A percentile compares a stretch with the other conserved stretches of the same genome.
Evolutionary conservation across 2,888 invertebrate species (phyloP).

Genomic region (Ectemnius continuus): DNA sequence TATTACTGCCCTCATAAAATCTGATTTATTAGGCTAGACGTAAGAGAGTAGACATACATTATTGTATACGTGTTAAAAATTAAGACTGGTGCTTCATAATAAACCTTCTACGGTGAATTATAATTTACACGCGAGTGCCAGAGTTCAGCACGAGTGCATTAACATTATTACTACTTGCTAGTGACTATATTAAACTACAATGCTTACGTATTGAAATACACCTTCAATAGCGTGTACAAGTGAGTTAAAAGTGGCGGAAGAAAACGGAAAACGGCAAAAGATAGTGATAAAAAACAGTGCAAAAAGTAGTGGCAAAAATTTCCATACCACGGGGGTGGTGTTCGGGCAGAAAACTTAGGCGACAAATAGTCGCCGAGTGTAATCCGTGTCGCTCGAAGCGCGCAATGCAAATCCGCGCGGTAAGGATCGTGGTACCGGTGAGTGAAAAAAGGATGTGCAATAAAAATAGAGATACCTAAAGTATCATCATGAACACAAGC

Average conservation of each 20-base stretch:
- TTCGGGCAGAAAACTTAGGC: neutral
- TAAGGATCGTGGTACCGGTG: neutral
- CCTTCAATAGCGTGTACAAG: slow-evolving; percentile 3
- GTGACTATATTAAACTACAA: slow-evolving; percentile 20
- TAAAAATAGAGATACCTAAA: no score
- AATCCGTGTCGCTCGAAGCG: slow-evolving; percentile 11
- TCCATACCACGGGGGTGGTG: slow-evolving; percentile 16
- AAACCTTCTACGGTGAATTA: slow-evolving; percentile 5
- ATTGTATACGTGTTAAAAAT: neutral
- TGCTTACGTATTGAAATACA: slow-evolving; percentile 9
- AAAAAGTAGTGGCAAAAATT: slow-evolving; percentile 4
- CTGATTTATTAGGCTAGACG: no score
- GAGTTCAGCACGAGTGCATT: neutral
- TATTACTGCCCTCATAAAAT: neutral
- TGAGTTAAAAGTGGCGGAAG: slow-evolving; percentile 18
- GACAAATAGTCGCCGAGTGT: slow-evolving; percentile 22
- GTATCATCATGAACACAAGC: no score
- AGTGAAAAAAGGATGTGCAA: neutral
- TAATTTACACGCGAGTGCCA: neutral
- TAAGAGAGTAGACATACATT: neutral
- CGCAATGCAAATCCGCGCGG: neutral
- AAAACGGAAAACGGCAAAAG: neutral
- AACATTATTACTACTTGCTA: neutral
- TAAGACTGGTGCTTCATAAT: neutral
- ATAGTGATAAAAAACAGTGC: slow-evolving; percentile 4